A percentile compares a stretch with the other conserved stretches of the same genome.
Conservation (phyloP, 2,113 vertebrate species). For the Sapayoa aenigma region DNA sequence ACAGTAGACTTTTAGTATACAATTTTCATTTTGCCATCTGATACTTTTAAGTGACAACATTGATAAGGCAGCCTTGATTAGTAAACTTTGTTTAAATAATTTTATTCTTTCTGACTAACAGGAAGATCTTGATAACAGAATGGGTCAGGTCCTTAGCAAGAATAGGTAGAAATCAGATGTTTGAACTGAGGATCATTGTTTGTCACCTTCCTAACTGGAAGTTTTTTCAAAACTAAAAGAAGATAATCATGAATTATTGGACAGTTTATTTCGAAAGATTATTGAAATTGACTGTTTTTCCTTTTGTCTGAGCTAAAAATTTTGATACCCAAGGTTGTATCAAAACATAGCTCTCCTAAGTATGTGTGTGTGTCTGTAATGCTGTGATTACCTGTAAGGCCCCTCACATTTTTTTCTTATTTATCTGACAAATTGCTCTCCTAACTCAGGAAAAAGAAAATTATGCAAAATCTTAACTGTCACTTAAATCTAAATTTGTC, state of each 20-base stretch:
- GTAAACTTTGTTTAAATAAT: neutral
- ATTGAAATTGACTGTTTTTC: neutral
- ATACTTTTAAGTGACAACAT: neutral
- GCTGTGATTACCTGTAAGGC: neutral
- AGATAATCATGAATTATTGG: neutral
- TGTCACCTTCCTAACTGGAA: neutral
- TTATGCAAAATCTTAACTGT: constrained; percentile 19
- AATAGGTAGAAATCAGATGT: neutral
- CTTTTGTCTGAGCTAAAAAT: neutral
- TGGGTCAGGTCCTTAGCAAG: neutral
- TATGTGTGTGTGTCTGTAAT: neutral
- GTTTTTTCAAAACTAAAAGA: neutral
- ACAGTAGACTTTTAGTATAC: neutral
- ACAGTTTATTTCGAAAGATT: neutral
- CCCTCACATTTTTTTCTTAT: neutral
- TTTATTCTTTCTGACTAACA: neutral
- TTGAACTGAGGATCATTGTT: neutral
- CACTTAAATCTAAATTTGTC: constrained; percentile 24
- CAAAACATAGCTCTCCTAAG: neutral
- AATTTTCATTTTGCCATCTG: neutral
- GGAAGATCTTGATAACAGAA: neutral
- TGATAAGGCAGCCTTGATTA: neutral
- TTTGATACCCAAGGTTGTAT: neutral
- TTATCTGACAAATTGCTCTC: constrained; percentile 14
- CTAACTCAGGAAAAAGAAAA: neutral